Evolutionary conservation across 2,797 vertebrate species (phyloP).

Genomic region (Enteromius thamalakanensis): DNA sequence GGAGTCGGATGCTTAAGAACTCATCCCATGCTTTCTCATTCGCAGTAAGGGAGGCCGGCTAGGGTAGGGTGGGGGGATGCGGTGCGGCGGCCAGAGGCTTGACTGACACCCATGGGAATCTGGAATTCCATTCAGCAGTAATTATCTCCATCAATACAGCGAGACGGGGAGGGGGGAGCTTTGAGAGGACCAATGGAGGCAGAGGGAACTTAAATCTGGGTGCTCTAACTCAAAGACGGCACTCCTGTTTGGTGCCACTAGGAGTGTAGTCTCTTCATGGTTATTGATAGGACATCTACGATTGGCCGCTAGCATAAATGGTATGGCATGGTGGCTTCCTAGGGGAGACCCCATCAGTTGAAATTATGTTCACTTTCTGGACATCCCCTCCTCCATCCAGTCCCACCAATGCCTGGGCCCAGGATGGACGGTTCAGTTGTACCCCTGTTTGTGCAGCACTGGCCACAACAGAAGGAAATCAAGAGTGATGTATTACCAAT

Average conservation of each 20-base stretch:
- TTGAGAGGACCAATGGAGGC: constrained; percentile 61
- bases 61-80: constrained; percentile 44
- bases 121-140: constrained; percentile 79
- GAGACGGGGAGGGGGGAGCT: constrained; percentile 65
- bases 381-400: not conserved
- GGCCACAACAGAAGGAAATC: not conserved
- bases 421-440: not conserved
- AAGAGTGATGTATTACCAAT: not conserved
- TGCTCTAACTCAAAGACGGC: constrained; percentile 6
- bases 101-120: constrained; percentile 79
- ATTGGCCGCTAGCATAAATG: not conserved
- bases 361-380: not conserved
- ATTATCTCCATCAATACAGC: constrained; percentile 81
- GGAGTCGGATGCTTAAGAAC: constrained; percentile 2
- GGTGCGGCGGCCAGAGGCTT: constrained; percentile 73
- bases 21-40: constrained; percentile 66
- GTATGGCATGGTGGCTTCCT: not conserved
- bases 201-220: constrained; percentile 40
- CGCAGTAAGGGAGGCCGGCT: constrained; percentile 64
- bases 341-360: not conserved
- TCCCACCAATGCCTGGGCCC: not conserved
- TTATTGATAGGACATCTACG: not conserved
- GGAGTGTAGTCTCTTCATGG: too few species aligned
- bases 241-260: not conserved
- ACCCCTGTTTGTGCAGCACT: not conserved